Evolutionary conservation across 2,797 vertebrate genomes (phyloP).

Genomic region (Tapirus indicus): DNA sequence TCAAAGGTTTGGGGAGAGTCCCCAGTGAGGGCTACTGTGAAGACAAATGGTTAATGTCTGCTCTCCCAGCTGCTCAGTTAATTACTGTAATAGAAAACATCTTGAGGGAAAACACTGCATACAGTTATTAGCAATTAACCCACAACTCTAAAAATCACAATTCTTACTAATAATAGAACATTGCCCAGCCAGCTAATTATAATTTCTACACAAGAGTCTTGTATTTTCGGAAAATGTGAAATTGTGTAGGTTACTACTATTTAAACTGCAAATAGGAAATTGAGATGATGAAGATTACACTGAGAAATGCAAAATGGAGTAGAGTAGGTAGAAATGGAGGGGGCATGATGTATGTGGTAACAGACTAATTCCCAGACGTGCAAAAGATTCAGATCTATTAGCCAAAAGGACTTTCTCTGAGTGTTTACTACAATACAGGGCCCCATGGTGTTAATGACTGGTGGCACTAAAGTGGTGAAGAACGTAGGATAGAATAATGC

Average conservation of each 20-base stretch:
- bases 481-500: not conserved
- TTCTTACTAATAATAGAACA: constrained; percentile 89
- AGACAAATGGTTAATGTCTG: constrained; percentile 90
- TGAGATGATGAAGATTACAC: constrained; percentile 54
- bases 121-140: constrained; percentile 91
- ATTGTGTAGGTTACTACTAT: constrained; percentile 79
- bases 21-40: constrained; percentile 85
- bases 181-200: constrained; percentile 85
- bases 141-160: constrained; percentile 88
- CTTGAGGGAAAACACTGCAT: constrained; percentile 89
- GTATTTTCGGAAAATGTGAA: constrained; percentile 81
- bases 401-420: not conserved
- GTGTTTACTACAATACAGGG: not conserved
- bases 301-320: constrained; percentile 57
- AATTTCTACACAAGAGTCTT: constrained; percentile 79
- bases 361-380: not conserved
- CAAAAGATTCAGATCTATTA: not conserved
- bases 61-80: constrained; percentile 90
- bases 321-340: not conserved
- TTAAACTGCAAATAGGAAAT: constrained; percentile 78
- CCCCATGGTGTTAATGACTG: not conserved
- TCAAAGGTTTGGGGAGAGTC: constrained; percentile 75
- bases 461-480: not conserved
- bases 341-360: constrained; percentile 20
- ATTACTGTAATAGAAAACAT: constrained; percentile 90